Conservation (phyloP, 2,888 invertebrate species). For the Brenthis daphne region DNA sequence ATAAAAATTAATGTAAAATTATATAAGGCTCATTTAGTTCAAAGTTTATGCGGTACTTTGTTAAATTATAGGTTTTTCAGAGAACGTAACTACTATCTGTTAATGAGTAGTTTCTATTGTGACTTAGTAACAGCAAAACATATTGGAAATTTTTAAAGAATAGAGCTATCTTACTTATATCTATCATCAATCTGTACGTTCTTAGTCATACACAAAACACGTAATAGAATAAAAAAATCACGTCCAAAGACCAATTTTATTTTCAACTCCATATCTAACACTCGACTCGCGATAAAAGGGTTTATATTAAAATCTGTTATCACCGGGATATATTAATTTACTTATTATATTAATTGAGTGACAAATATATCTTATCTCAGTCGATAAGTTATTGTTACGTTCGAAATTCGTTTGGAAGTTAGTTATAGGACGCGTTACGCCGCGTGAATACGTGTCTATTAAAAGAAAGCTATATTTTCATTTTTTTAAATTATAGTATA, state of each 20-base stretch:
- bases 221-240: constrained; percentile 28
- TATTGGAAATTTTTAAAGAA: too few relatives aligned
- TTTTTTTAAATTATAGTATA: too few relatives aligned
- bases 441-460: constrained; percentile 1
- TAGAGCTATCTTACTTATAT: too few relatives aligned
- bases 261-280: constrained; percentile 44
- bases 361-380: constrained; percentile 56
- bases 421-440: constrained; percentile 24
- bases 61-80: too few relatives aligned
- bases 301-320: constrained; percentile 62
- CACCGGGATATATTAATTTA: constrained; percentile 62
- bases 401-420: constrained; percentile 25
- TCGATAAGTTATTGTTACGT: constrained; percentile 37
- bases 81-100: too few relatives aligned
- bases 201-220: neutral
- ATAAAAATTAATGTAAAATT: too few relatives aligned
- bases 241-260: constrained; percentile 33
- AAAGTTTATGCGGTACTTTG: too few relatives aligned
- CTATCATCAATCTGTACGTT: too few relatives aligned
- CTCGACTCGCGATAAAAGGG: constrained; percentile 53
- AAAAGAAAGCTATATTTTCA: neutral
- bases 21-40: too few relatives aligned
- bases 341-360: constrained; percentile 66
- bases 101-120: too few relatives aligned
- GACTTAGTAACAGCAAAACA: too few relatives aligned